These are phyloP conservation scores for Zeugodacus cucurbitae DNA, from an alignment of 1,140 invertebrate species.

Conservation along the genomic window DNA sequence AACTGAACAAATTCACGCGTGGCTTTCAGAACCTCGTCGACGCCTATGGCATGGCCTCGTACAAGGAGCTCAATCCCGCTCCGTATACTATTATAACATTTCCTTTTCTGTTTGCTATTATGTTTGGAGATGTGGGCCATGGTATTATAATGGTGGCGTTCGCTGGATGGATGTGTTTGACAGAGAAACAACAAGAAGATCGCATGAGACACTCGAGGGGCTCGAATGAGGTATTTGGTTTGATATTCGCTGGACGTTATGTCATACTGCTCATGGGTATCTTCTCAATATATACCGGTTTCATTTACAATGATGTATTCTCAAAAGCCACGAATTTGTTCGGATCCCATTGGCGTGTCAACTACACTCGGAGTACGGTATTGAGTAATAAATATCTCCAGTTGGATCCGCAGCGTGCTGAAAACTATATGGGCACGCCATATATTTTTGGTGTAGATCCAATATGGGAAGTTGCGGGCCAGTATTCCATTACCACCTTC, in stretches of 20 bases:
- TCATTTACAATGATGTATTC: constrained; percentile 97
- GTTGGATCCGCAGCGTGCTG: constrained; percentile 82
- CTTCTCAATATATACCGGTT: constrained; percentile 96
- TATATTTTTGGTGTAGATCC: constrained; percentile 73
- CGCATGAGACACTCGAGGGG: constrained; percentile 78
- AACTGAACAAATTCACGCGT: constrained; percentile 82
- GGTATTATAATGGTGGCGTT: constrained; percentile 75
- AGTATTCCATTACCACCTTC: constrained; percentile 95
- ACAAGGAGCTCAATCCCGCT: constrained; percentile 81
- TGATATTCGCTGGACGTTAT: constrained; percentile 96
- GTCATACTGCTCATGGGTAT: constrained; percentile 97
- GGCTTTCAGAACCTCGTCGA: constrained; percentile 87
- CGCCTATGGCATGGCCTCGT: constrained; percentile 82
- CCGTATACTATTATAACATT: constrained; percentile 80
- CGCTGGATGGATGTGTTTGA: constrained; percentile 72
- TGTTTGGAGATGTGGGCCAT: constrained; percentile 82
- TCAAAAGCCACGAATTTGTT: constrained; percentile 95
- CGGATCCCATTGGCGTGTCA: constrained; percentile 84
- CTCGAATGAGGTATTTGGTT: constrained; percentile 93
- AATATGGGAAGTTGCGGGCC: constrained; percentile 86
- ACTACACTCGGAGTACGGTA: constrained; percentile 72
- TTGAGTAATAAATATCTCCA: constrained; percentile 67
- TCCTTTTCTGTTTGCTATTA: constrained; percentile 80
- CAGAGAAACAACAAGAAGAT: constrained; percentile 76
- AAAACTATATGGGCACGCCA: constrained; percentile 66